These are phyloP conservation scores for Rhegmatorhina hoffmannsi DNA, from an alignment of 2,113 vertebrate genomes.

Conservation along the genomic window DNA sequence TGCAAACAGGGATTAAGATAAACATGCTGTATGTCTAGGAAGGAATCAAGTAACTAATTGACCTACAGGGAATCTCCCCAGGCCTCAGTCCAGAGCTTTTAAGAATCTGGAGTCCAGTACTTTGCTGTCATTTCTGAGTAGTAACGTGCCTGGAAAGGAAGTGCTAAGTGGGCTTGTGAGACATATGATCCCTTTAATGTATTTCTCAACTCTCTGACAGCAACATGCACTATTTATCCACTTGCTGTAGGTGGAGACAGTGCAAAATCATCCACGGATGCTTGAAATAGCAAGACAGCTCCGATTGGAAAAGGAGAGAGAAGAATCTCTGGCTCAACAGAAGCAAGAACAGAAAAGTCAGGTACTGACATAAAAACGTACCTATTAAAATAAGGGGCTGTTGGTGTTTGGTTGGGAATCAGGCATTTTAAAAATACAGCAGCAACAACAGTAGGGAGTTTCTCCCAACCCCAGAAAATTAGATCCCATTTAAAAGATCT, in stretches of 20 bases:
- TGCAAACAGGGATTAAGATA: slow-evolving; percentile 81
- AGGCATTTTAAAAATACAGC: background rate
- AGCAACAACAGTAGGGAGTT: background rate
- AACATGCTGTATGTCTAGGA: slow-evolving; percentile 66
- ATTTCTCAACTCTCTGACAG: slow-evolving; percentile 70
- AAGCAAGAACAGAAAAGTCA: slow-evolving; percentile 97
- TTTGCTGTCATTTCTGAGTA: slow-evolving; percentile 70
- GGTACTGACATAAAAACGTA: slow-evolving; percentile 71
- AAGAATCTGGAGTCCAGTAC: slow-evolving; percentile 54
- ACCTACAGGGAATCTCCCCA: slow-evolving; percentile 69
- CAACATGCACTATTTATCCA: slow-evolving; percentile 67
- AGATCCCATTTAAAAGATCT: background rate
- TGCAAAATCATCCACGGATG: slow-evolving; percentile 94
- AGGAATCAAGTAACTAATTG: slow-evolving; percentile 71
- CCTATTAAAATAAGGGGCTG: background rate
- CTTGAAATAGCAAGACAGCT: slow-evolving; percentile 94
- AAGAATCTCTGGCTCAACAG: slow-evolving; percentile 90
- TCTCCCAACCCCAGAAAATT: background rate
- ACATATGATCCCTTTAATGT: slow-evolving; percentile 64
- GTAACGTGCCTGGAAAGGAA: slow-evolving; percentile 69
- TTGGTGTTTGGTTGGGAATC: background rate
- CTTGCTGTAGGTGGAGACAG: slow-evolving; percentile 93
- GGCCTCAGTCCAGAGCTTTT: slow-evolving; percentile 70
- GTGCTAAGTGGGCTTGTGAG: slow-evolving; percentile 63
- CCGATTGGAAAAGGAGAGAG: slow-evolving; percentile 92